Conservation (phyloP, 2,888 invertebrate species). For the Pseudeuparius sepicola region DNA sequence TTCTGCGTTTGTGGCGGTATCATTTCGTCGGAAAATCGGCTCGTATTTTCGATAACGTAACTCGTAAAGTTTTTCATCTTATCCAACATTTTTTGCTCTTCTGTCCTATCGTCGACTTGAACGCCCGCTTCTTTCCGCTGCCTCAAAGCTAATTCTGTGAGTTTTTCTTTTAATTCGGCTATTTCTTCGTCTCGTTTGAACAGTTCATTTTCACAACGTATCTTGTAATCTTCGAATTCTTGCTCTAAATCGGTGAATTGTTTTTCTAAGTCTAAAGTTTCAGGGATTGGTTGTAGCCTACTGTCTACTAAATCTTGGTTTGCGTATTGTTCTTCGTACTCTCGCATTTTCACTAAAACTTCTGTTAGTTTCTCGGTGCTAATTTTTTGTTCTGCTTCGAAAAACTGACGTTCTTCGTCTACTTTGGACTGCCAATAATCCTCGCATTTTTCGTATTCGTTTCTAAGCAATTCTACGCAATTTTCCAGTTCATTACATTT, state of each 20-base stretch:
- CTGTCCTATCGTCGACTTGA: slow-evolving; percentile 27
- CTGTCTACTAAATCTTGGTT: slow-evolving; percentile 40
- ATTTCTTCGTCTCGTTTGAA: slow-evolving; percentile 49
- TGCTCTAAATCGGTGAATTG: slow-evolving; percentile 61
- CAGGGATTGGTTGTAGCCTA: slow-evolving; percentile 67
- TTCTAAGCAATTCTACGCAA: slow-evolving; percentile 62
- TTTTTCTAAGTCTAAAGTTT: slow-evolving; percentile 59
- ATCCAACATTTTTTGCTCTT: slow-evolving; percentile 24
- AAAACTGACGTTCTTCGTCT: slow-evolving; percentile 64
- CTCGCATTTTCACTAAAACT: slow-evolving; percentile 63
- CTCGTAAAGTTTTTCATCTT: slow-evolving; percentile 33
- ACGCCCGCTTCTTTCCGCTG: slow-evolving; percentile 23
- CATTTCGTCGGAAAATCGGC: slow-evolving; percentile 32
- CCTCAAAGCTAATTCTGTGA: slow-evolving; percentile 38
- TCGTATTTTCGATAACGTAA: slow-evolving; percentile 34
- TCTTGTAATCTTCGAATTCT: slow-evolving; percentile 52
- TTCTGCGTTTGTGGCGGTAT: slow-evolving; percentile 26
- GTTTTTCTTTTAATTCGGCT: slow-evolving; percentile 41
- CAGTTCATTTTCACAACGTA: slow-evolving; percentile 43
- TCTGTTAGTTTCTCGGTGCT: slow-evolving; percentile 68
- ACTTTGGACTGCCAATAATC: slow-evolving; percentile 78
- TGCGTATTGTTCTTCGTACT: slow-evolving; percentile 68
- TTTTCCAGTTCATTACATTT: slow-evolving; percentile 59
- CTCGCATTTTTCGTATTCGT: slow-evolving; percentile 76
- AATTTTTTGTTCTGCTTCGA: slow-evolving; percentile 64